These are phyloP conservation scores for Mesorhabditis belari DNA, from an alignment of 2,888 invertebrate species.

Conservation along the genomic window DNA sequence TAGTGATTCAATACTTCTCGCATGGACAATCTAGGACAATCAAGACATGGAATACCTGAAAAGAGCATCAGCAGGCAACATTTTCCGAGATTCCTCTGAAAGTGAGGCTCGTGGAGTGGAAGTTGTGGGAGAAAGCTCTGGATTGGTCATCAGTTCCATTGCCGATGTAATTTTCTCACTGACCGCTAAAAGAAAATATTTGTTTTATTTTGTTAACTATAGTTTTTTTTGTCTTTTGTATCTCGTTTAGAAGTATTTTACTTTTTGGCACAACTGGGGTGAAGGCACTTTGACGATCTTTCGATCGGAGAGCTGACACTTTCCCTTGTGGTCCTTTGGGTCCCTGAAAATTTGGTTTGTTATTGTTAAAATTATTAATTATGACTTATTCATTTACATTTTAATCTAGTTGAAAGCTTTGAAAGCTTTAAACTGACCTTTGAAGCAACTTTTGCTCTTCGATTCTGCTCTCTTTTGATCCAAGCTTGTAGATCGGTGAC, in stretches of 20 bases:
- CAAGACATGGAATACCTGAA: neutral
- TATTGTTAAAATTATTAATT: neutral
- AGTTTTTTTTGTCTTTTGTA: no score
- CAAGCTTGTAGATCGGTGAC: conserved; percentile 34
- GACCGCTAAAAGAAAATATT: neutral
- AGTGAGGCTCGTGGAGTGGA: neutral
- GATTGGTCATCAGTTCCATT: neutral
- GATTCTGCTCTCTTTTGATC: conserved; percentile 13
- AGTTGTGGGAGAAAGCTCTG: neutral
- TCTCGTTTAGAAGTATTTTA: no score
- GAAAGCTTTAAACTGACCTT: neutral
- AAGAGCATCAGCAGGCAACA: neutral
- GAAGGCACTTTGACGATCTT: neutral
- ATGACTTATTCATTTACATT: no score
- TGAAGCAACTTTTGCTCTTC: conserved; percentile 2
- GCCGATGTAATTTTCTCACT: neutral
- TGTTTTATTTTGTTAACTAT: no score
- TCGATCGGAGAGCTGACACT: neutral
- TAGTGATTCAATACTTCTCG: neutral
- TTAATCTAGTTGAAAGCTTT: no score
- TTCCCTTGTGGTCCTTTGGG: neutral
- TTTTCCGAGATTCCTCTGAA: neutral
- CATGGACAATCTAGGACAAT: neutral
- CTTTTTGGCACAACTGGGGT: neutral
- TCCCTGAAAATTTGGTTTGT: neutral